These are phyloP conservation scores for Agelastica alni DNA, from an alignment of 2,888 invertebrate species.

Conservation along the genomic window DNA sequence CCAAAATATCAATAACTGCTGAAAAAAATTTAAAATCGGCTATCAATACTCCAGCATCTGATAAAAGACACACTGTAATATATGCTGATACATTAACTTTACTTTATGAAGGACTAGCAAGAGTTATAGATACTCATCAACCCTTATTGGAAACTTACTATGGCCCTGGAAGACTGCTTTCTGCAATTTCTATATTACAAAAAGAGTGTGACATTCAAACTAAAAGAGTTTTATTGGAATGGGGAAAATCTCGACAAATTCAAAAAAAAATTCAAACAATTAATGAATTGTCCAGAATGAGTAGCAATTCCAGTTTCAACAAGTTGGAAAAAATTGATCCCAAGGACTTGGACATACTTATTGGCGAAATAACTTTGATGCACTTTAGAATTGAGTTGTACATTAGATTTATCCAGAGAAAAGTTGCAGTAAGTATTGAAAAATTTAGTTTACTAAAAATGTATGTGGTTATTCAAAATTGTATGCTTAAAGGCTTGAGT, in stretches of 20 bases:
- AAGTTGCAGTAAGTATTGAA: conserved; percentile 68
- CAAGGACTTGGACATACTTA: conserved; percentile 81
- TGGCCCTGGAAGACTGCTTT: conserved; percentile 75
- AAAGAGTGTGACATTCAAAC: conserved; percentile 75
- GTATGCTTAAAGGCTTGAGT: too few relatives aligned
- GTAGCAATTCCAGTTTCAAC: conserved; percentile 50
- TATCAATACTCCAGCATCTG: conserved; percentile 66
- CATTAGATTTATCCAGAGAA: conserved; percentile 80
- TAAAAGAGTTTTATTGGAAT: conserved; percentile 69
- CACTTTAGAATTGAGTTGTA: conserved; percentile 91
- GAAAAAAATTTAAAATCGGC: conserved; percentile 74
- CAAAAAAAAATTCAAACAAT: conserved; percentile 66
- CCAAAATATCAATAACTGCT: conserved; percentile 72
- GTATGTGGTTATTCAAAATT: too few relatives aligned
- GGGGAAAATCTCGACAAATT: conserved; percentile 70
- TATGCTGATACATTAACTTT: conserved; percentile 85
- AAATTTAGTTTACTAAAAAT: too few relatives aligned
- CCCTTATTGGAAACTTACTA: conserved; percentile 89
- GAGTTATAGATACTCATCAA: conserved; percentile 84
- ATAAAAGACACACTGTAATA: conserved; percentile 75
- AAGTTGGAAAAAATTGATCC: conserved; percentile 71
- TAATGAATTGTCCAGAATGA: conserved; percentile 62
- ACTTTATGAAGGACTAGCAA: conserved; percentile 83
- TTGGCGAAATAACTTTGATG: conserved; percentile 89
- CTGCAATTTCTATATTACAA: conserved; percentile 74